Evolutionary conservation across 2,113 vertebrate species (phyloP).

Genomic region (Mesocricetus auratus): DNA sequence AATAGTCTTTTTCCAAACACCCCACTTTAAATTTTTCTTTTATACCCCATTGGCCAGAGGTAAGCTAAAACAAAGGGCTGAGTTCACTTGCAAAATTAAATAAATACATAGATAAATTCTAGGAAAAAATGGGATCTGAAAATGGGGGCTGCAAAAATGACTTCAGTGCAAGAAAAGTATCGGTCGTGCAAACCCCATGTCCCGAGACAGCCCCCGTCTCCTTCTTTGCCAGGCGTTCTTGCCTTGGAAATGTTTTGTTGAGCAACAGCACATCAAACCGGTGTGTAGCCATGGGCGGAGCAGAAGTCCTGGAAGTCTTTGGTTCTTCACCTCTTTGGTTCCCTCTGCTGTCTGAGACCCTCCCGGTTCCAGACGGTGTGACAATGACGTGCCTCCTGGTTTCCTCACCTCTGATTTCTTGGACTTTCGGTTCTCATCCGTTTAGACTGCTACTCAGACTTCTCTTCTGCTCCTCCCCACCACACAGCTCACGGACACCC

Average conservation of each 20-base stretch:
- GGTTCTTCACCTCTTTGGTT: not conserved
- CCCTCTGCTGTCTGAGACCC: not conserved
- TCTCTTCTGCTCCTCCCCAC: not conserved
- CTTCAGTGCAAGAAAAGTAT: not conserved
- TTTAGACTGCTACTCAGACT: not conserved
- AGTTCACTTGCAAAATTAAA: not conserved
- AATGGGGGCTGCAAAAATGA: not conserved
- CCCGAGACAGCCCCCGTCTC: not conserved
- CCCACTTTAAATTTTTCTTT: not conserved
- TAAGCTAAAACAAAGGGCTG: not conserved
- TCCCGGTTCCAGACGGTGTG: not conserved
- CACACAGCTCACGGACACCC: not conserved
- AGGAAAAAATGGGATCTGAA: not conserved
- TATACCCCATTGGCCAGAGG: not conserved
- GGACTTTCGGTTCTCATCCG: not conserved
- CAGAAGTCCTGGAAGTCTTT: not conserved
- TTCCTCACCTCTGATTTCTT: not conserved
- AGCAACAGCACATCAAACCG: not conserved
- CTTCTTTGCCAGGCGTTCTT: not conserved
- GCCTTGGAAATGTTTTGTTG: not conserved
- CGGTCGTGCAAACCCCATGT: not conserved
- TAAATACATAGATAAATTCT: not conserved
- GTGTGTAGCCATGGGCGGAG: not conserved
- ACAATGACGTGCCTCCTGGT: not conserved
- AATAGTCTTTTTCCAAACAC: not conserved